Evolutionary conservation across 1,140 invertebrate genomes (phyloP).

Genomic region (Zaprionus davidi): DNA sequence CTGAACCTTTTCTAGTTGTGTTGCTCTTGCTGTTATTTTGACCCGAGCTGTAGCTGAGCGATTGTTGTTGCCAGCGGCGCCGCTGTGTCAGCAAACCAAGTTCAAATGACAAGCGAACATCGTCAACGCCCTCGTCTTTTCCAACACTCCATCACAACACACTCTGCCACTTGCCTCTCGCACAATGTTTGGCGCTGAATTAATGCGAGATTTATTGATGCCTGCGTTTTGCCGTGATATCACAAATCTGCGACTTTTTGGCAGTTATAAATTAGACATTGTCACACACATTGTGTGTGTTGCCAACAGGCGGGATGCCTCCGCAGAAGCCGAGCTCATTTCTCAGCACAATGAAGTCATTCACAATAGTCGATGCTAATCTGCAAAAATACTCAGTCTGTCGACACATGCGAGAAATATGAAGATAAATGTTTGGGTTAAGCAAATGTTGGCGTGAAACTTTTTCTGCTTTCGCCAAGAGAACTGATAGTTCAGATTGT

Average conservation of each 20-base stretch:
- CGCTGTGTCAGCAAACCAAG: constrained; percentile 44
- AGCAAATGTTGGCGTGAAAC: not conserved
- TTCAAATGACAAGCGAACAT: constrained; percentile 53
- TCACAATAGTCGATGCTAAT: constrained; percentile 23
- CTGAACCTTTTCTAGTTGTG: not conserved
- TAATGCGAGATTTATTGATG: constrained; percentile 78
- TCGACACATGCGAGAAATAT: constrained; percentile 18
- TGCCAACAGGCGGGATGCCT: constrained; percentile 4
- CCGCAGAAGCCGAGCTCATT: constrained; percentile 42
- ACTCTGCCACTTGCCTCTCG: not conserved
- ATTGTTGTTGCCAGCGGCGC: constrained; percentile 23
- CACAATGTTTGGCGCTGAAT: constrained; percentile 53
- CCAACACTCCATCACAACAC: not conserved
- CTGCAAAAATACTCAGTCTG: constrained; percentile 15
- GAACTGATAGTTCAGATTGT: not conserved
- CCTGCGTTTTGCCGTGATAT: constrained; percentile 29
- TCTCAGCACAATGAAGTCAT: constrained; percentile 42
- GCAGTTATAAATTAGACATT: constrained; percentile 72
- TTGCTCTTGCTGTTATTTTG: constrained; percentile 20
- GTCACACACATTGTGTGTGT: constrained; percentile 29
- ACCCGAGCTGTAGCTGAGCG: not conserved
- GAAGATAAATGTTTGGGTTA: constrained; percentile 21
- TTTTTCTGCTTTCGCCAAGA: not conserved
- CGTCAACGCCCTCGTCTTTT: not conserved
- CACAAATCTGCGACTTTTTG: constrained; percentile 63